Evolutionary conservation across 1,140 invertebrate species (phyloP).

Genomic region (Platorchestia sp.): DNA sequence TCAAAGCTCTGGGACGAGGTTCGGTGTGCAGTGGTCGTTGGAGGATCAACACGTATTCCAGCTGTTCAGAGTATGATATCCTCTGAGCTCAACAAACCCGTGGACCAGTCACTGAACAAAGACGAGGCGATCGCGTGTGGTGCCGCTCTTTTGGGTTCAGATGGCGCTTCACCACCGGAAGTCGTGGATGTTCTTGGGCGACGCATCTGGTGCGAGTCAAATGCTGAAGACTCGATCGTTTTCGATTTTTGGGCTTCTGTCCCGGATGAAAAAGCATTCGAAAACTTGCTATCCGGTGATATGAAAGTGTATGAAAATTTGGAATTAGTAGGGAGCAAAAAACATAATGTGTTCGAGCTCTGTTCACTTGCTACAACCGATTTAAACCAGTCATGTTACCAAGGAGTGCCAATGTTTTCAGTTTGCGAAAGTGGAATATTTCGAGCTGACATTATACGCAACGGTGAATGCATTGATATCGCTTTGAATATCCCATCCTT

Average conservation of each 20-base stretch:
- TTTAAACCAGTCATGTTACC: neutral
- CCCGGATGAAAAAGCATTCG: neutral
- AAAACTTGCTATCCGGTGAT: neutral
- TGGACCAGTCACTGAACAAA: constrained; percentile 2
- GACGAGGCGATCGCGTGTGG: constrained; percentile 38
- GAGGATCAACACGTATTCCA: constrained; percentile 12
- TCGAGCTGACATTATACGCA: neutral
- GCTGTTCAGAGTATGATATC: neutral
- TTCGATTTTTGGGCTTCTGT: neutral
- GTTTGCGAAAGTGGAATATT: neutral
- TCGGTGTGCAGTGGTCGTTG: neutral
- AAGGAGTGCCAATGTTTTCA: neutral
- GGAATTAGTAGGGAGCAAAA: neutral
- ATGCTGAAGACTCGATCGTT: neutral
- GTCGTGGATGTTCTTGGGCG: neutral
- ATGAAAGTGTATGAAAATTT: too few species aligned
- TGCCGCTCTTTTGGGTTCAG: neutral
- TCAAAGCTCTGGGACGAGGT: neutral
- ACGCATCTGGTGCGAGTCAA: neutral
- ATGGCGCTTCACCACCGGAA: neutral
- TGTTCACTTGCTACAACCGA: neutral
- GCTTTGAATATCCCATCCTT: neutral
- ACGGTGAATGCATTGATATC: neutral
- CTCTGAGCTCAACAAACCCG: neutral
- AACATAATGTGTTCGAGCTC: neutral